Conservation (phyloP, 2,797 vertebrate genomes). For the Urocyon cinereoargenteus region DNA sequence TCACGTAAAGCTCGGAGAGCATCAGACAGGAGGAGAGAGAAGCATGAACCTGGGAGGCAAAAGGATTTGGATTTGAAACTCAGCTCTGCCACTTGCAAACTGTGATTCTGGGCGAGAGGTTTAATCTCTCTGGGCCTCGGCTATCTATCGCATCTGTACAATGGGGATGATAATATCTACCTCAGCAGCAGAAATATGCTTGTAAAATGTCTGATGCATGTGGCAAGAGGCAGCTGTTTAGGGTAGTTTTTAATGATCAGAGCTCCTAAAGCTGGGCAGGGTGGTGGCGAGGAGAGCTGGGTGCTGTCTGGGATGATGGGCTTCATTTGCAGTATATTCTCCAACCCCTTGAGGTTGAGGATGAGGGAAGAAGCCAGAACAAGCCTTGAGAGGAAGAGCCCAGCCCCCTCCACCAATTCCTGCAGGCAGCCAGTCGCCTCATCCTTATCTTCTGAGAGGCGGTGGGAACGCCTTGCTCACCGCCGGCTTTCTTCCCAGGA, state of each 20-base stretch:
- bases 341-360: neutral
- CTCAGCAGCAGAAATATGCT: neutral
- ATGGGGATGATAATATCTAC: too few relatives aligned
- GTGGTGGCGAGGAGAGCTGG: neutral
- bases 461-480: neutral
- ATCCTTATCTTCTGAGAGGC: neutral
- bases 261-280: neutral
- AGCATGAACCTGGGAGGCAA: neutral
- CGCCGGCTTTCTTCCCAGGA: slow-evolving; percentile 26
- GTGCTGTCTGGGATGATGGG: neutral
- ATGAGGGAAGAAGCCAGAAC: neutral
- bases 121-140: neutral
- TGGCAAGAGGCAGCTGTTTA: neutral
- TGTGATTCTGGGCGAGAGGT: neutral
- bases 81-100: neutral
- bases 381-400: neutral
- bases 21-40: neutral
- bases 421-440: neutral
- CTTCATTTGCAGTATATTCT: slow-evolving; percentile 52
- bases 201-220: neutral
- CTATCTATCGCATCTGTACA: neutral
- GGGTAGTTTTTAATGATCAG: neutral
- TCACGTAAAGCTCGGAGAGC: neutral
- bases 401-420: neutral
- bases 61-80: neutral